These are phyloP conservation scores for Sprattus sprattus DNA, from an alignment of 2,113 vertebrate species.

Conservation along the genomic window DNA sequence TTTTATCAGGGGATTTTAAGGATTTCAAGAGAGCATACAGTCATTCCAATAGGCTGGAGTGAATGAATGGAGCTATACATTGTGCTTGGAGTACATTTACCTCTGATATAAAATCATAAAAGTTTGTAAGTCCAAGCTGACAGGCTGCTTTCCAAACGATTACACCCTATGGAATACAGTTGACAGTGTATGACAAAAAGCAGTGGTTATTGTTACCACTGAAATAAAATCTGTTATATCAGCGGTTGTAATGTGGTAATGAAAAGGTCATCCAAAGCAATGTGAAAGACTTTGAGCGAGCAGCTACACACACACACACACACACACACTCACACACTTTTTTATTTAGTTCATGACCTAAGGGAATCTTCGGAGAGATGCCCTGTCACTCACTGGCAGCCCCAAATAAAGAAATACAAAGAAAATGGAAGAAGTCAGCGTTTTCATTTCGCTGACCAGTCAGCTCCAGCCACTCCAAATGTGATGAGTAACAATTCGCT, in stretches of 20 bases:
- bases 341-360: constrained; percentile 54
- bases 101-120: background rate
- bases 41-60: background rate
- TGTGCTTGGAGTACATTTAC: background rate
- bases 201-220: background rate
- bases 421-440: constrained; percentile 57
- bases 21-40: background rate
- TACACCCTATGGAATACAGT: background rate
- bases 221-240: background rate
- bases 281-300: background rate
- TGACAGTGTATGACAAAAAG: background rate
- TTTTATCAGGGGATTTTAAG: background rate
- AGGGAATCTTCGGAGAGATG: constrained; percentile 49
- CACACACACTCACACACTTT: constrained; percentile 44
- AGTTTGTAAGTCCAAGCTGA: background rate
- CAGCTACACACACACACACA: constrained; percentile 15
- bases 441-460: constrained; percentile 67
- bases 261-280: background rate
- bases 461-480: constrained; percentile 52
- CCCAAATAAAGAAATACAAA: constrained; percentile 60
- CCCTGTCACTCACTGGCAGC: constrained; percentile 64
- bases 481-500: constrained; percentile 58
- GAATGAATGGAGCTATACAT: background rate
- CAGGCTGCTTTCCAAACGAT: background rate
- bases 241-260: background rate